Evolutionary conservation across 2,888 invertebrate species (phyloP), one percentile per base, ranked within the genome.

Genomic region (Platerodrilus igneus): DNA sequence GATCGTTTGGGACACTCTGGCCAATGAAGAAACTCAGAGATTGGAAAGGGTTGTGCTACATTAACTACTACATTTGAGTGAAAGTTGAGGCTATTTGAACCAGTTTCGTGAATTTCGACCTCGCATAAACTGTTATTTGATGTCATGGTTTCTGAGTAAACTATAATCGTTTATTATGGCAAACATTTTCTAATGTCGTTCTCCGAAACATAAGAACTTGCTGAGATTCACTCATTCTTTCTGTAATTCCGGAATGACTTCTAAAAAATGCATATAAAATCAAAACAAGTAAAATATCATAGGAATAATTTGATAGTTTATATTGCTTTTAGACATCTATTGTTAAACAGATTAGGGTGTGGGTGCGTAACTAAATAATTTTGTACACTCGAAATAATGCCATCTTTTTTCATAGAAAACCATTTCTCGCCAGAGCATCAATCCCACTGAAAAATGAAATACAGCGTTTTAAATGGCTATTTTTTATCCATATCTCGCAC

Each of bases 341-440:
- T 26, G 5, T 26, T 26, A 9, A 26, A 26, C 10, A 9, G 23
- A 9, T 26, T 26, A 6, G 26, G 15, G 2, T 8, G 26, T 14
- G 26, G 26, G n/a, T 26, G 14, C 11, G 26, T 26, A 10, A 3
- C 15, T 14, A 26, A 14, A 8, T 26, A 13, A n/a, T 14, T 14
- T n/a, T 26, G 26, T n/a, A 26, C 26, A 26, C 26, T 26, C 6
- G 14, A 14, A 26, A 14, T 26, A 26, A 26, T 26, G 14, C n/a
- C 15, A 26, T 26, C 15, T n/a, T n/a, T n/a, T n/a, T n/a, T n/a
- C n/a, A n/a, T n/a, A n/a, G n/a, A n/a, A n/a, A n/a, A n/a, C n/a
- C 22, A n/a, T 7, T 22, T n/a, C 22, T 22, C 8, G 22, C 22
- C 8, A 22, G 22, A 23, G 6, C 10, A 5, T n/a, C 10, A 10